Evolutionary conservation across 2,888 invertebrate genomes (phyloP).

Genomic region (Stramonita haemastoma): DNA sequence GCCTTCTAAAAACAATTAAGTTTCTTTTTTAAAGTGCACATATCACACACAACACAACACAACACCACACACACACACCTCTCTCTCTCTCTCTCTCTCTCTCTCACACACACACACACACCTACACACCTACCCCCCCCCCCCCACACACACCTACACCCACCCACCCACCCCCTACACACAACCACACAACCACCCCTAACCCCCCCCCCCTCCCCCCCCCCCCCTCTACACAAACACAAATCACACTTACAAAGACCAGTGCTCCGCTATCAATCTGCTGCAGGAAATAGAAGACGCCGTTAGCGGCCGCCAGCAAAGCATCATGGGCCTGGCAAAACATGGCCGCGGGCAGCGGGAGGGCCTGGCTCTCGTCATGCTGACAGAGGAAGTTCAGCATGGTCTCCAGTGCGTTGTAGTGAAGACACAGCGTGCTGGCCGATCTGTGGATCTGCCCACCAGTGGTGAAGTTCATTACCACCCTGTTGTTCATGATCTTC

Average conservation of each 20-base stretch:
- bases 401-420: slow-evolving; percentile 21
- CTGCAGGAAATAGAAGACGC: slow-evolving; percentile 16
- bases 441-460: neutral
- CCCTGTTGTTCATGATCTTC: no score
- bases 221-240: neutral
- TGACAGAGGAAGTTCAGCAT: slow-evolving; percentile 21
- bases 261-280: slow-evolving; percentile 6
- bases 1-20: no score
- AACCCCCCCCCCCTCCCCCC: no score
- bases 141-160: no score
- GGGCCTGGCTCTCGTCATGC: slow-evolving; percentile 9
- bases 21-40: no score
- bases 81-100: no score
- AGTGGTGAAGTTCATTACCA: neutral
- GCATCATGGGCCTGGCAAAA: slow-evolving; percentile 25
- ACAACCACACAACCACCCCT: no score
- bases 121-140: no score
- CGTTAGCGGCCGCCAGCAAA: neutral
- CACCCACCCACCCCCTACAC: no score
- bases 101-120: no score
- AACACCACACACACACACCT: no score
- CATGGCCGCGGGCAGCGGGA: neutral
- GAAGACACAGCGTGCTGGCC: neutral
- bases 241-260: neutral
- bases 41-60: no score